A percentile compares a stretch with the other conserved stretches of the same genome.
These are phyloP conservation scores for Philonicus albiceps DNA, from an alignment of 2,888 invertebrate genomes.

Conservation along the genomic window DNA sequence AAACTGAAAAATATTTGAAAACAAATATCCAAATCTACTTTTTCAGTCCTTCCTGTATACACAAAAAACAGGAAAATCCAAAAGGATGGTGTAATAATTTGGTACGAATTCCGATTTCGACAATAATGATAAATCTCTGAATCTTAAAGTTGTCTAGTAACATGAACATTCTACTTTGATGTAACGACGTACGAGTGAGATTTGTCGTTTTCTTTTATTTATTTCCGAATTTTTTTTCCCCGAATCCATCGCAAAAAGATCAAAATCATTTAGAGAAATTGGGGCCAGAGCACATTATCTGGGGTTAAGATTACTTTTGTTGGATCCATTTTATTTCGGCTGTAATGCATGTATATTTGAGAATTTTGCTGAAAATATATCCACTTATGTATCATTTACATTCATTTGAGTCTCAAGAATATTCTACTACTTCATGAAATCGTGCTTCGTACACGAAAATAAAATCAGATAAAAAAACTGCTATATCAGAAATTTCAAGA, in stretches of 20 bases:
- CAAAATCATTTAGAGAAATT: not conserved
- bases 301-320: not conserved
- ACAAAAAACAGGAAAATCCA: not conserved
- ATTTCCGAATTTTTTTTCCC: not conserved
- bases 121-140: not conserved
- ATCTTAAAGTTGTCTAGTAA: not conserved
- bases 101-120: not conserved
- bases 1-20: not conserved
- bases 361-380: not conserved
- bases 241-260: not conserved
- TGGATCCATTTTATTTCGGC: not conserved
- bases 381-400: not conserved
- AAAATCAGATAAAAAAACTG: not conserved
- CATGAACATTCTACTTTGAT: not conserved
- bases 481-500: not conserved
- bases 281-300: not conserved
- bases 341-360: not conserved
- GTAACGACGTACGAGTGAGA: not conserved
- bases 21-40: not conserved
- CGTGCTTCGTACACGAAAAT: not conserved
- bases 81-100: not conserved
- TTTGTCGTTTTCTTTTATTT: not conserved
- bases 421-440: not conserved
- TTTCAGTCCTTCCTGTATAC: not conserved
- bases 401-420: not conserved